Evolutionary conservation across 1,140 invertebrate genomes (phyloP).

Genomic region (Tenebrio molitor): DNA sequence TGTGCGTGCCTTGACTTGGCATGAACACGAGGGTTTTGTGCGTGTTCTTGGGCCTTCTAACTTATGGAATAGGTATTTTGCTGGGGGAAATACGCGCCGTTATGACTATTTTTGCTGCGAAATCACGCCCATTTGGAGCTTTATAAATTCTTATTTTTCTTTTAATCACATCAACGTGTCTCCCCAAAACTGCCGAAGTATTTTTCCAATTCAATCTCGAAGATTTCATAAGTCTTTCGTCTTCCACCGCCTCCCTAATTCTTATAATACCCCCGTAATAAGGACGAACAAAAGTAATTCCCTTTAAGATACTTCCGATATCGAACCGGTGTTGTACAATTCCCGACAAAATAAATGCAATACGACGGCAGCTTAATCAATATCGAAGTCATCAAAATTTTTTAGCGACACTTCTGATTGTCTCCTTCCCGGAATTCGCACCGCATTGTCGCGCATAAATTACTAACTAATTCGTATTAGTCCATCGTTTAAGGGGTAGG

Average conservation of each 20-base stretch:
- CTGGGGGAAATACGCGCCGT: constrained; percentile 13
- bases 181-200: constrained; percentile 10
- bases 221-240: constrained; percentile 22
- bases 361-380: background rate
- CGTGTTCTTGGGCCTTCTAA: constrained; percentile 30
- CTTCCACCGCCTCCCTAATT: constrained; percentile 24
- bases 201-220: constrained; percentile 17
- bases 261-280: constrained; percentile 30
- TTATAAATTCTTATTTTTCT: constrained; percentile 21
- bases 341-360: constrained; percentile 12
- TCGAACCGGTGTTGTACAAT: constrained; percentile 12
- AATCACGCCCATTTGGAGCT: constrained; percentile 7
- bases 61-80: constrained; percentile 39
- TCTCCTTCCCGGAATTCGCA: too few relatives aligned
- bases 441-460: too few relatives aligned
- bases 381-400: too few relatives aligned
- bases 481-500: too few relatives aligned
- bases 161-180: constrained; percentile 22
- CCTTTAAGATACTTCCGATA: constrained; percentile 25
- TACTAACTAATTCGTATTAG: too few relatives aligned
- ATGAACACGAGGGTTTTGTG: constrained; percentile 30
- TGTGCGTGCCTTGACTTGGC: constrained; percentile 47
- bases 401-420: too few relatives aligned
- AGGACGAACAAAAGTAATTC: constrained; percentile 32
- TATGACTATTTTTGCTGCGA: constrained; percentile 25